phyloP scores from a whole-genome alignment of 1,140 invertebrate species.

The Stratiolaelaps scimitus region DNA sequence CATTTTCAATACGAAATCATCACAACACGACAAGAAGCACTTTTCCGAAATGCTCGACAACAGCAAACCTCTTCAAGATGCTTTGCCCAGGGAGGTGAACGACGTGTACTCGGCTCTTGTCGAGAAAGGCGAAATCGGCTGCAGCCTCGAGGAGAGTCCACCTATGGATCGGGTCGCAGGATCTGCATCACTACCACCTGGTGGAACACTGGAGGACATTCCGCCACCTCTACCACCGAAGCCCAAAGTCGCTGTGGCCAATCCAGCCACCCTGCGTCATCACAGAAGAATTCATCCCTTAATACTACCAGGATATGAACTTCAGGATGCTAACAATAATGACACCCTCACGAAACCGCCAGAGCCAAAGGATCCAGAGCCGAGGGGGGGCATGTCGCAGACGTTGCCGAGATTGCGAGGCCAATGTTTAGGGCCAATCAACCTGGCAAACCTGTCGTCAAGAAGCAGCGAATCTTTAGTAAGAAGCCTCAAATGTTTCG shows the following conservation, averaged over 20 bases:
- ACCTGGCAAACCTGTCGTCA: not conserved
- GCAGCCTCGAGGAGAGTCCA: constrained; percentile 31
- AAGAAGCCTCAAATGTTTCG: not conserved
- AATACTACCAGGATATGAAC: constrained; percentile 41
- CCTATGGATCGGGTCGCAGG: not conserved
- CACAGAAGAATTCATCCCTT: constrained; percentile 75
- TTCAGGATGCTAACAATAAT: constrained; percentile 25
- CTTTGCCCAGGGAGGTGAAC: constrained; percentile 53
- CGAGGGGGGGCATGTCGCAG: constrained; percentile 21
- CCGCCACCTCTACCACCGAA: constrained; percentile 64
- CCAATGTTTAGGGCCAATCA: too few species aligned
- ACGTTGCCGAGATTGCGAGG: constrained; percentile 30
- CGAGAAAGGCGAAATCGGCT: constrained; percentile 49
- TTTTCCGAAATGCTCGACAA: constrained; percentile 26
- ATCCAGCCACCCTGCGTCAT: constrained; percentile 49
- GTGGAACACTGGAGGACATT: constrained; percentile 43
- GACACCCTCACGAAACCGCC: constrained; percentile 23
- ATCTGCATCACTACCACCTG: not conserved
- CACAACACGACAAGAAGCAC: constrained; percentile 20
- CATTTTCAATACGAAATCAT: constrained; percentile 13
- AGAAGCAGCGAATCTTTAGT: constrained; percentile 3
- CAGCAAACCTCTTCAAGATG: constrained; percentile 36
- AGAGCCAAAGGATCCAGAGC: constrained; percentile 27
- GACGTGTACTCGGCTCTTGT: constrained; percentile 81
- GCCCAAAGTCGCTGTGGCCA: constrained; percentile 55